Evolutionary conservation across 2,888 invertebrate genomes (phyloP).

Genomic region (Phalera bucephala): DNA sequence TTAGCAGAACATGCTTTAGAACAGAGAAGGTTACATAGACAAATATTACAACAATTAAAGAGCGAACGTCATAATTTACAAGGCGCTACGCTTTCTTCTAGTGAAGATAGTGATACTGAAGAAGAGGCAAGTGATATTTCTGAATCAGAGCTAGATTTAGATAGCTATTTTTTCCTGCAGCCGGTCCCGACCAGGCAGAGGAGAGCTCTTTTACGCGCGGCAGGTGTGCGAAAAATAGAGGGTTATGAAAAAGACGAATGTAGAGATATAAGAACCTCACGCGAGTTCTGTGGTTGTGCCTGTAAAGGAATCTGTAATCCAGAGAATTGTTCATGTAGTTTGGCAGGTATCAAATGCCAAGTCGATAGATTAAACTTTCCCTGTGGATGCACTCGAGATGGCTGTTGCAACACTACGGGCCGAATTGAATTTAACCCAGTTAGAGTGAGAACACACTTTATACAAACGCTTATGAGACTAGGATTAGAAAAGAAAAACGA

Average conservation of each 20-base stretch:
- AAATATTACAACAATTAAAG: constrained; percentile 88
- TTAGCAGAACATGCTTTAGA: constrained; percentile 94
- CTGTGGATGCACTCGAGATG: constrained; percentile 97
- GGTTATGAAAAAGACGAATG: constrained; percentile 97
- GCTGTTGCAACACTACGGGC: constrained; percentile 95
- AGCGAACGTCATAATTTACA: constrained; percentile 85
- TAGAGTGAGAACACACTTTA: constrained; percentile 97
- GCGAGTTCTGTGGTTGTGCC: constrained; percentile 96
- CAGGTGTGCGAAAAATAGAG: constrained; percentile 97
- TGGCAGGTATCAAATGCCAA: constrained; percentile 98
- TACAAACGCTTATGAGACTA: constrained; percentile 97
- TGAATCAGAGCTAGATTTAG: constrained; percentile 93
- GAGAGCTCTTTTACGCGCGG: constrained; percentile 92
- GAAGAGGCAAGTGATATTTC: constrained; percentile 91
- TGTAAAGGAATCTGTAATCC: constrained; percentile 98
- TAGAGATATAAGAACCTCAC: constrained; percentile 93
- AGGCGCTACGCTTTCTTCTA: constrained; percentile 85
- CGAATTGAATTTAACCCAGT: constrained; percentile 98
- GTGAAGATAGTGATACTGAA: constrained; percentile 93
- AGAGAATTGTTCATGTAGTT: constrained; percentile 96
- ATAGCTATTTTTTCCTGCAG: constrained; percentile 94
- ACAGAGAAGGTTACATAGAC: constrained; percentile 92
- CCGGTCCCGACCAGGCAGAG: constrained; percentile 97
- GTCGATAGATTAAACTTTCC: constrained; percentile 98
- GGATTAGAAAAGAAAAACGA: constrained; percentile 94